Base-by-base conservation (phyloP, 1,140 invertebrate genomes). In the Brachionus asplanchnoidis region DNA sequence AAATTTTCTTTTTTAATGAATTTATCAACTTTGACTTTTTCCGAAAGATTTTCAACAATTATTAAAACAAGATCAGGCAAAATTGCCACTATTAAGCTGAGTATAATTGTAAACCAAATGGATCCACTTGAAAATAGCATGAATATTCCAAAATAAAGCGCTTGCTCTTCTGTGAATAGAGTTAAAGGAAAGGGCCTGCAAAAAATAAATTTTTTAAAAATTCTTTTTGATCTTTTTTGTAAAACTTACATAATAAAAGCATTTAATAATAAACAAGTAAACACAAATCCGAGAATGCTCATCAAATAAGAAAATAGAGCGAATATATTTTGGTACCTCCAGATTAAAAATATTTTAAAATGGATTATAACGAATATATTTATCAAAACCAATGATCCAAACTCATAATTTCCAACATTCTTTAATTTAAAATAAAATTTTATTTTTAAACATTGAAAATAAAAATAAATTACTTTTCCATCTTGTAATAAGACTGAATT, bases 81-180 rank as follows among this genome's bases (percentile, higher is more conserved):
- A 1, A 94, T 89, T 17, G 92, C 90, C 2, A 91, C 87, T 0
- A 92, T 87, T 0, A 92, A 85, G 0, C 92, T 87, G 0, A 93
- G 2, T 0, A 93, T 4, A 1, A 92, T 91, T 4, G 92, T 86
- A 8, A 94, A 86, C 92, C 92, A 93, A 84, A 93, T 92, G 0
- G 91, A 86, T 0, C 91, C 87, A 1, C 92, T 92, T 1, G 87
- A 84, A 14, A 93, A 85, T 8, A 94, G 88, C 11, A 90, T 90
- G 0, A 89, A 90, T 85, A 93, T 93, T 0, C 93, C 92, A 84
- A 91, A 91, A 3, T 92, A 90, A 44, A 94, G 91, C 65, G 93
- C 91, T 65, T 87, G 86, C 4, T 66, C 56, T 14, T 84, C 85
- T 0, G 86, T 42, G 12, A 87, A 85, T 65, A 36, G n/a, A 20